These are phyloP conservation scores for Colinus virginianus DNA, from an alignment of 2,113 vertebrate genomes.

Conservation along the genomic window DNA sequence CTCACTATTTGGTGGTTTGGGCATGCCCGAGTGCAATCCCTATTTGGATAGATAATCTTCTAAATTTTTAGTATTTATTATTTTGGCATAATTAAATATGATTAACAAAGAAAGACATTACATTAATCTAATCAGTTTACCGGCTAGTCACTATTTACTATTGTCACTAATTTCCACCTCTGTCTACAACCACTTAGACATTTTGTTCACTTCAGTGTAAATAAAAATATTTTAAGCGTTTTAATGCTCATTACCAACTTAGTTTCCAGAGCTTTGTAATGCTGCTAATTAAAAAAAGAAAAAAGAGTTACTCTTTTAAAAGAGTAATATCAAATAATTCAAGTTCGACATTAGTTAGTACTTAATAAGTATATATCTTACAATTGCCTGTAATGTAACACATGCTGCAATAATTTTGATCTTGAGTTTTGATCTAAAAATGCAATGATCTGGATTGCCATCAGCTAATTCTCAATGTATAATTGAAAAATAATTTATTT, in stretches of 20 bases:
- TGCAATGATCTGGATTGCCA: not conserved
- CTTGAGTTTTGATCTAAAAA: not conserved
- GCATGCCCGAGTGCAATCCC: too few relatives aligned
- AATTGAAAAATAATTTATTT: conserved; percentile 56
- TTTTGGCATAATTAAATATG: not conserved
- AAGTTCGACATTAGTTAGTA: not conserved
- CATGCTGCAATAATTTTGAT: not conserved
- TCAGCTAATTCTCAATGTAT: conserved; percentile 1
- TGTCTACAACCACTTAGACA: not conserved
- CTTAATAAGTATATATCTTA: not conserved
- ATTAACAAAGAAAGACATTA: not conserved
- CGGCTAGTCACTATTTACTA: not conserved
- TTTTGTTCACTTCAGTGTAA: not conserved
- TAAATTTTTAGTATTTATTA: not conserved
- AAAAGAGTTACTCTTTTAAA: too few relatives aligned
- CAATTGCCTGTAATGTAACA: not conserved
- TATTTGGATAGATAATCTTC: not conserved
- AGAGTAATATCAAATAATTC: not conserved
- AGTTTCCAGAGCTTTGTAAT: not conserved
- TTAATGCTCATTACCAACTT: not conserved
- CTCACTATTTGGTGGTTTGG: too few relatives aligned
- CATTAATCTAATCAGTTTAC: not conserved
- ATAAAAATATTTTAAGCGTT: not conserved
- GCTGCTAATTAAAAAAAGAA: not conserved
- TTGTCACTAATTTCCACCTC: not conserved